A percentile compares a stretch with the other conserved stretches of the same genome.
phyloP scores from a whole-genome alignment of 2,113 vertebrate genomes.

The Anseranas semipalmata region DNA sequence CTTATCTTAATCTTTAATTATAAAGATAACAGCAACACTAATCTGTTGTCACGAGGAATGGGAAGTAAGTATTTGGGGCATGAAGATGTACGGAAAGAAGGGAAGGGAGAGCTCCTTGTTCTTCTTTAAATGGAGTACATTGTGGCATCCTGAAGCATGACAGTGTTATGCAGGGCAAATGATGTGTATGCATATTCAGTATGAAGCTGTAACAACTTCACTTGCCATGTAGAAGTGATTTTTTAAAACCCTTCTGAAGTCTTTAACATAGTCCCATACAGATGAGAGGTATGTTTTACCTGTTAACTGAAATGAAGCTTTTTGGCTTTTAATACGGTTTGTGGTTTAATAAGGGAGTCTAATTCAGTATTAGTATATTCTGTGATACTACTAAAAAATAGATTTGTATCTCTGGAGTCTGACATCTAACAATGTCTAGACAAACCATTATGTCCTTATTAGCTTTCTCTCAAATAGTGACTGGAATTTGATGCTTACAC shows the following conservation, averaged over 20 bases:
- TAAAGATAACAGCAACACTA: background rate
- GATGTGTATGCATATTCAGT: background rate
- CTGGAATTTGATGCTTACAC: background rate
- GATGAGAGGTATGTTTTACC: background rate
- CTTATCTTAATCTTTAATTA: background rate
- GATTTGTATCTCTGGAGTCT: background rate
- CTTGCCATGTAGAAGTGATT: background rate
- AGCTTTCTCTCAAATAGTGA: background rate
- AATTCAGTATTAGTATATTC: background rate
- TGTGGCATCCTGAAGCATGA: background rate
- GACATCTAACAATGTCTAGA: constrained; percentile 18
- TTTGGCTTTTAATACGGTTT: background rate
- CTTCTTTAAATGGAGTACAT: background rate
- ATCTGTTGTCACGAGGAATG: background rate
- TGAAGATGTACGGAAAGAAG: background rate
- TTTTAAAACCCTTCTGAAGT: background rate
- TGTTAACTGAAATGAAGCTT: background rate
- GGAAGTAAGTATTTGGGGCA: background rate
- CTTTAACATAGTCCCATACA: background rate
- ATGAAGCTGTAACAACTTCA: background rate
- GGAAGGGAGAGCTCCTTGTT: background rate
- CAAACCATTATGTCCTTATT: background rate
- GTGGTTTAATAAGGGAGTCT: background rate
- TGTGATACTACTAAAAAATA: background rate
- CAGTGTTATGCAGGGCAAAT: background rate